Percentiles rank a stretch among this genome's conserved stretches.
Conservation (phyloP, 30 jellyfish, hydroid and myxozoan genomes). For the Pseudorhiza aurosa region DNA sequence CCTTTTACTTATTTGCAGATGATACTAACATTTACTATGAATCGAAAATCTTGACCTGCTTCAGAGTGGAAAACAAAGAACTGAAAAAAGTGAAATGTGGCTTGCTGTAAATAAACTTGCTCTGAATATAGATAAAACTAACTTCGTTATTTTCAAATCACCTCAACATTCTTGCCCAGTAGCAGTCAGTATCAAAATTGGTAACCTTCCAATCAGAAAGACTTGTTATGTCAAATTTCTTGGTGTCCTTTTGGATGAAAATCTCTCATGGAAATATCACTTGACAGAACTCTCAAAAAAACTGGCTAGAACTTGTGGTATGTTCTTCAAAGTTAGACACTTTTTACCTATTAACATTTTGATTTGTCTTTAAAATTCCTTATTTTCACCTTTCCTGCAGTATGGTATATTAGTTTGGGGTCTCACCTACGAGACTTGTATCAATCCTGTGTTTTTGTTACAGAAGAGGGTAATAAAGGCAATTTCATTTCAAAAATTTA, state of each 20-base stretch:
- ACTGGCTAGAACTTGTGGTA: slow-evolving; percentile 22
- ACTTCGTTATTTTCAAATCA: slow-evolving; percentile 16
- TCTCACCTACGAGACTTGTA: slow-evolving; percentile 15
- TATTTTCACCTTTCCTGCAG: slow-evolving; percentile 66
- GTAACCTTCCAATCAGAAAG: slow-evolving; percentile 24
- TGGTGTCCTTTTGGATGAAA: slow-evolving; percentile 24
- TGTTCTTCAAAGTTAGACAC: slow-evolving; percentile 34
- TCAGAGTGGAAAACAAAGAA: slow-evolving; percentile 46
- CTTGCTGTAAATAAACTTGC: slow-evolving; percentile 36
- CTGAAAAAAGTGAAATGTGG: slow-evolving; percentile 27
- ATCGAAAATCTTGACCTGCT: slow-evolving; percentile 32
- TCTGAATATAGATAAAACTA: slow-evolving; percentile 28
- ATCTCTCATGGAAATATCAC: slow-evolving; percentile 32
- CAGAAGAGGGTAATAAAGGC: slow-evolving; percentile 60
- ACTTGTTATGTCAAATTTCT: slow-evolving; percentile 28
- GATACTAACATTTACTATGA: slow-evolving; percentile 51
- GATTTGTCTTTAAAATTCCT: slow-evolving; percentile 64
- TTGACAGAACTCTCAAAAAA: slow-evolving; percentile 5
- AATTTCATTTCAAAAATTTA: slow-evolving; percentile 55
- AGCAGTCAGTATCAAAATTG: slow-evolving; percentile 12
- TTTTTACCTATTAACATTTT: slow-evolving; percentile 34
- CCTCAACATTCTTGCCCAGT: slow-evolving; percentile 1
- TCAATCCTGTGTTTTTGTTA: slow-evolving; percentile 46
- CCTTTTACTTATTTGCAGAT: slow-evolving; percentile 62
- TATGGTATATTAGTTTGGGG: slow-evolving; percentile 62